Evolutionary conservation across 2,797 vertebrate species (phyloP), one percentile per base, ranked within the genome.

Genomic region (Hozukius guyotensis): DNA sequence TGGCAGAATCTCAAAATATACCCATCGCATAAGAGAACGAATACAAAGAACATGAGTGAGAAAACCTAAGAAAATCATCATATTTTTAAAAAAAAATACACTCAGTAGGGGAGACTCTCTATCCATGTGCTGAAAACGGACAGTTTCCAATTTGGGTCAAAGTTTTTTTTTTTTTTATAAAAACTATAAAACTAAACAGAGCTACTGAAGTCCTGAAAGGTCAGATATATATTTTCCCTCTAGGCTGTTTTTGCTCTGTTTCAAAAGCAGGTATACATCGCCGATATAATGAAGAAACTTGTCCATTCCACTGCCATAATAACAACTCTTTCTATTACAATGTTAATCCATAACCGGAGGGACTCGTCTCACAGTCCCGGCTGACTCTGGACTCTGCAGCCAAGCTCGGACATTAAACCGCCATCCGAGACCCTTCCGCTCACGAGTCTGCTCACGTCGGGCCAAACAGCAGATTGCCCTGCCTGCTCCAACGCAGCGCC

Each of bases 401-500:
- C 85, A 11, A 77, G 81, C 86, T 52, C 14, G 62, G 72, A 81
- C 87, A 84, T 90, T 88, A 84, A 82, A 86, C 16, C 75, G 78
- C 77, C 31, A 42, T 53, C 61, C 0, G 61, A 85, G 80, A 22
- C n/a, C 65, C 20, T 5, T 8, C 86, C 75, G 81, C 78, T 94
- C 91, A 38, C 75, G 0, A 94, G 91, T 94, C 92, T 32, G 75
- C 88, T 92, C 92, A 94, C 92, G 92, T 92, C 67, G 60, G 60
- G 34, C 81, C 80, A 72, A 22, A 68, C 82, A 83, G 87, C 88
- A 91, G 90, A 92, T 91, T 88, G 90, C 84, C 84, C 86, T 86
- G 85, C 78, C 80, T 77, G 78, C 88, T 24, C 87, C 76, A 80
- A 82, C 29, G 78, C 87, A 65, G 81, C 68, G 1, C 81, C 55